Evolutionary conservation across 2,113 vertebrate species (phyloP).

Genomic region (Sakesphorus luctuosus): DNA sequence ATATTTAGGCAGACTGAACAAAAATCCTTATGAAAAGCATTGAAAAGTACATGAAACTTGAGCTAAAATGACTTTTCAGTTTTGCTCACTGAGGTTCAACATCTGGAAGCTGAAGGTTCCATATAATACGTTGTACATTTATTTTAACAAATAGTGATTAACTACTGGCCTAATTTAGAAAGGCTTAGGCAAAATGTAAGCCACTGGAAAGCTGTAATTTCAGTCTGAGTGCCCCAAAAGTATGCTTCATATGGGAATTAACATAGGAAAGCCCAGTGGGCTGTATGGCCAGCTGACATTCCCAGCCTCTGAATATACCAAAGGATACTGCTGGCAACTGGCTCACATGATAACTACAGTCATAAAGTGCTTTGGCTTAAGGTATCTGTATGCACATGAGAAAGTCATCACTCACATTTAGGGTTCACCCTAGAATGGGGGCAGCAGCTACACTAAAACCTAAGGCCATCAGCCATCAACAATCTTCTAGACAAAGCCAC

Average conservation of each 20-base stretch:
- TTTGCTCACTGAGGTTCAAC: not conserved
- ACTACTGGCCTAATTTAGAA: not conserved
- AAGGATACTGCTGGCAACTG: not conserved
- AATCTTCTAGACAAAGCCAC: not conserved
- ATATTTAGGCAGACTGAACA: not conserved
- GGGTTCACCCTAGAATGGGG: not conserved
- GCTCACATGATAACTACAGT: accelerated
- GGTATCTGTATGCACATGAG: not conserved
- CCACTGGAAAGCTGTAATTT: not conserved
- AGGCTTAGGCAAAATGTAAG: not conserved
- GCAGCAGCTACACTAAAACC: not conserved
- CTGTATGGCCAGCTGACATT: not conserved
- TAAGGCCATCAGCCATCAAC: not conserved
- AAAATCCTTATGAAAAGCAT: not conserved
- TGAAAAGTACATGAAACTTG: not conserved
- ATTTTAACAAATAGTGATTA: not conserved
- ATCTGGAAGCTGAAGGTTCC: not conserved
- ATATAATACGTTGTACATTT: not conserved
- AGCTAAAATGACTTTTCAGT: not conserved
- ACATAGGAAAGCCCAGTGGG: not conserved
- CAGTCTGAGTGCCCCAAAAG: not conserved
- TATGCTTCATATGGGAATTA: not conserved
- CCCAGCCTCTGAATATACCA: not conserved
- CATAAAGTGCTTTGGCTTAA: not conserved
- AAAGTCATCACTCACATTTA: not conserved